Evolutionary conservation across 2,888 invertebrate genomes (phyloP).

Genomic region (Eristalis intricaria): DNA sequence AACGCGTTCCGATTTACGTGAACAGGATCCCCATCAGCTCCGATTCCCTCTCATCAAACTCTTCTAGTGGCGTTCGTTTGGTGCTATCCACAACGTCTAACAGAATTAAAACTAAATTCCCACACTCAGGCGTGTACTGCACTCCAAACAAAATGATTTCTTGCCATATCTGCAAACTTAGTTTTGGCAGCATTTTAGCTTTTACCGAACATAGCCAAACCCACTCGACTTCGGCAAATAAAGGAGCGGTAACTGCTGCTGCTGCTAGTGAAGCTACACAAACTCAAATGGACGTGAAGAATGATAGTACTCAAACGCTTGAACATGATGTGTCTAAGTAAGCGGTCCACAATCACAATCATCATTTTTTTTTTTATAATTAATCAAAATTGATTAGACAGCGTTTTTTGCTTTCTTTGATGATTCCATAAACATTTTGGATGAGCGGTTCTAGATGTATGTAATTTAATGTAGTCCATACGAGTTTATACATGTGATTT

Average conservation of each 20-base stretch:
- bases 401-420: background rate
- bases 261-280: background rate
- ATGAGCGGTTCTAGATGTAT: slow-evolving; percentile 6
- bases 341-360: background rate
- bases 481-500: slow-evolving; percentile 24
- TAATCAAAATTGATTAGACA: background rate
- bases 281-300: slow-evolving; percentile 7
- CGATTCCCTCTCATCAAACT: slow-evolving; percentile 15
- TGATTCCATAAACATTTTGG: slow-evolving; percentile 1
- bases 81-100: slow-evolving; percentile 74
- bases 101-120: slow-evolving; percentile 75
- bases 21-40: slow-evolving; percentile 15
- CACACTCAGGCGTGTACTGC: slow-evolving; percentile 78
- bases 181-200: slow-evolving; percentile 77
- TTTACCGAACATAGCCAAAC: slow-evolving; percentile 77
- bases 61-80: background rate
- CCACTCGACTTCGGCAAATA: slow-evolving; percentile 72
- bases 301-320: background rate
- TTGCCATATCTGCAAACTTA: slow-evolving; percentile 77
- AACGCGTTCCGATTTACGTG: background rate
- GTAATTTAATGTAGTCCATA: slow-evolving; percentile 21
- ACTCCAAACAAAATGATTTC: slow-evolving; percentile 78
- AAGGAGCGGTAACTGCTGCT: background rate
- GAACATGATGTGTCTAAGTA: background rate
- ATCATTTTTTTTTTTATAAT: background rate